Evolutionary conservation across 1,140 invertebrate species (phyloP).

Genomic region (Polypedilum vanderplanki): DNA sequence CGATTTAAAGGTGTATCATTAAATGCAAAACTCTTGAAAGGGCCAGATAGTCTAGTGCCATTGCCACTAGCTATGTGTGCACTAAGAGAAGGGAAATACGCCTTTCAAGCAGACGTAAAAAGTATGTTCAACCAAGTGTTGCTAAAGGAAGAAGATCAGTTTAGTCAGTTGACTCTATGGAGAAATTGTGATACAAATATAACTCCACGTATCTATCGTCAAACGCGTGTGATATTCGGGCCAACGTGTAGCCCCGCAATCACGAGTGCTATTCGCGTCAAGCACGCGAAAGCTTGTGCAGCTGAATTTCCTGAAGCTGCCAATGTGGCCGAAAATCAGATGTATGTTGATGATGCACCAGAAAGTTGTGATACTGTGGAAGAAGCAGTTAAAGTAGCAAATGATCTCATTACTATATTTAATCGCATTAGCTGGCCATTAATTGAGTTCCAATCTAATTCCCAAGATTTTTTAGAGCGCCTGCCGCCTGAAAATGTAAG

Average conservation of each 20-base stretch:
- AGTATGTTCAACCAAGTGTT: slow-evolving; percentile 38
- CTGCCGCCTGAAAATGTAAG: background rate
- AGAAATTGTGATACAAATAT: background rate
- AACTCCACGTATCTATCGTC: background rate
- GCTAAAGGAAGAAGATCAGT: slow-evolving; percentile 33
- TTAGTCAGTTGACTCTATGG: slow-evolving; percentile 34
- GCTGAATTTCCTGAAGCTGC: background rate
- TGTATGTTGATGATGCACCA: slow-evolving; percentile 42
- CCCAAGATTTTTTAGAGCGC: background rate
- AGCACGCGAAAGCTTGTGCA: background rate
- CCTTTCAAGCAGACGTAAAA: slow-evolving; percentile 30
- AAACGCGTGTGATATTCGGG: slow-evolving; percentile 31
- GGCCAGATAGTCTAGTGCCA: slow-evolving; percentile 23
- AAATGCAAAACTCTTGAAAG: slow-evolving; percentile 34
- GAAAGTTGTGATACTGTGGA: slow-evolving; percentile 33
- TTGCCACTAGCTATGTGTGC: background rate
- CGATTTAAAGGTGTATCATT: slow-evolving; percentile 32
- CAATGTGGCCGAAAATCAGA: background rate
- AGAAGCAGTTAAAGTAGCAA: slow-evolving; percentile 32
- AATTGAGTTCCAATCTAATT: background rate
- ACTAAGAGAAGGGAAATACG: slow-evolving; percentile 1
- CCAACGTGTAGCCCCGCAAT: slow-evolving; percentile 30
- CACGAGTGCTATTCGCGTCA: slow-evolving; percentile 29
- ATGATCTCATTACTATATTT: slow-evolving; percentile 34
- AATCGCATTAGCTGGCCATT: slow-evolving; percentile 32